Conservation (phyloP, 2,888 invertebrate species). For the Tetheella fluctuosa region DNA sequence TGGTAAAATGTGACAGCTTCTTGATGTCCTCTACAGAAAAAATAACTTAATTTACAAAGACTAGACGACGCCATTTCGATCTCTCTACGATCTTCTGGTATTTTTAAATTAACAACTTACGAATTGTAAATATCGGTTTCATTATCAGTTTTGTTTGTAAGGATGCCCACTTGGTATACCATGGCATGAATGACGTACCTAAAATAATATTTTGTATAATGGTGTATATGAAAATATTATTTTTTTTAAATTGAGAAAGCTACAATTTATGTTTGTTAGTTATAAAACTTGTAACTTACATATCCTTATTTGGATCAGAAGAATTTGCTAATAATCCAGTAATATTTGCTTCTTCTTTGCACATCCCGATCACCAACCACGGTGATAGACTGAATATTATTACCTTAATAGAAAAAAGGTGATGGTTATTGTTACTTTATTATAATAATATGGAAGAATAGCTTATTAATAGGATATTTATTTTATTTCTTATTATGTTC, state of each 20-base stretch:
- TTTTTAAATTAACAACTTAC: constrained; percentile 43
- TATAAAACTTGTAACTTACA: constrained; percentile 35
- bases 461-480: too few relatives aligned
- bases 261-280: too few relatives aligned
- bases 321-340: constrained; percentile 36
- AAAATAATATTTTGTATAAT: constrained; percentile 20
- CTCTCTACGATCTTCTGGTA: background rate
- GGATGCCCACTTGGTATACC: constrained; percentile 74
- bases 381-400: constrained; percentile 20
- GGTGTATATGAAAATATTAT: background rate
- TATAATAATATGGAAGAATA: constrained; percentile 6
- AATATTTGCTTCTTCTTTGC: constrained; percentile 19
- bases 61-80: too few relatives aligned
- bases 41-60: background rate
- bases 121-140: constrained; percentile 39
- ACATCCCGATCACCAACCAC: constrained; percentile 18
- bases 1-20: constrained; percentile 68
- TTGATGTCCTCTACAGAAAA: constrained; percentile 60
- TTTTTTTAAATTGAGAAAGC: background rate
- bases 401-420: constrained; percentile 17
- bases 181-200: constrained; percentile 76
- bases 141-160: constrained; percentile 66
- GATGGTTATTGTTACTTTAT: too few relatives aligned
- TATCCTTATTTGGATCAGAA: constrained; percentile 50
- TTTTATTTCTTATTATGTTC: too few relatives aligned